These are phyloP conservation scores for Sphinx pinastri DNA, from an alignment of 2,888 invertebrate species.

Conservation along the genomic window DNA sequence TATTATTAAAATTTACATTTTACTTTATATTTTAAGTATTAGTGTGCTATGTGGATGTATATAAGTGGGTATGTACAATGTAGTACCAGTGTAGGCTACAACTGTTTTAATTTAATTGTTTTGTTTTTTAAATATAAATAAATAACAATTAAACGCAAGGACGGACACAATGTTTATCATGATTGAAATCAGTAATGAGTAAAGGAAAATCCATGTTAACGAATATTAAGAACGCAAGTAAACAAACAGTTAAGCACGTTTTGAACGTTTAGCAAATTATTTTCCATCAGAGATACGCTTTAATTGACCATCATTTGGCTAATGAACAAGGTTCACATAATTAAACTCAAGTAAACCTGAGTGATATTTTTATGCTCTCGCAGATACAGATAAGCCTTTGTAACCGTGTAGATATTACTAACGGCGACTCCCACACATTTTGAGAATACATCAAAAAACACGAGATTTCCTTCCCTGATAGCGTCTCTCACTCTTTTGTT, in stretches of 20 bases:
- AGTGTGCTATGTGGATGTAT: too few species aligned
- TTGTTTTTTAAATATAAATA: too few species aligned
- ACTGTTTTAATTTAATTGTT: too few species aligned
- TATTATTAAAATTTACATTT: too few species aligned
- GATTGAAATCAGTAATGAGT: conserved; percentile 5
- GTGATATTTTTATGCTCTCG: conserved; percentile 22
- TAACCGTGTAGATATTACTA: conserved; percentile 22
- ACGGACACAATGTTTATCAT: background rate
- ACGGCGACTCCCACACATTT: conserved; percentile 50
- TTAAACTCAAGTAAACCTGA: conserved; percentile 5
- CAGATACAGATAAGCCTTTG: conserved; percentile 23
- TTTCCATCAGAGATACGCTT: conserved; percentile 5
- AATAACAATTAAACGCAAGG: background rate
- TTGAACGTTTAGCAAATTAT: conserved; percentile 17
- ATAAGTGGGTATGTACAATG: too few species aligned
- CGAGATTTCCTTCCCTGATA: conserved; percentile 70
- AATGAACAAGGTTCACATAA: conserved; percentile 18
- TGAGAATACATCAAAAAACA: conserved; percentile 63
- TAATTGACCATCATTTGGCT: conserved; percentile 12
- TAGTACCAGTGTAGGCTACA: too few species aligned
- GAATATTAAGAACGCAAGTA: background rate
- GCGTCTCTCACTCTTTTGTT: conserved; percentile 70
- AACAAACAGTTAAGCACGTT: conserved; percentile 4
- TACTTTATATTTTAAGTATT: too few species aligned
- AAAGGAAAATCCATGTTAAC: conserved; percentile 5